Percentiles rank a stretch among this genome's conserved stretches.
These are phyloP conservation scores for Zaprionus obscuricornis DNA, from an alignment of 2,888 invertebrate genomes.

Conservation along the genomic window DNA sequence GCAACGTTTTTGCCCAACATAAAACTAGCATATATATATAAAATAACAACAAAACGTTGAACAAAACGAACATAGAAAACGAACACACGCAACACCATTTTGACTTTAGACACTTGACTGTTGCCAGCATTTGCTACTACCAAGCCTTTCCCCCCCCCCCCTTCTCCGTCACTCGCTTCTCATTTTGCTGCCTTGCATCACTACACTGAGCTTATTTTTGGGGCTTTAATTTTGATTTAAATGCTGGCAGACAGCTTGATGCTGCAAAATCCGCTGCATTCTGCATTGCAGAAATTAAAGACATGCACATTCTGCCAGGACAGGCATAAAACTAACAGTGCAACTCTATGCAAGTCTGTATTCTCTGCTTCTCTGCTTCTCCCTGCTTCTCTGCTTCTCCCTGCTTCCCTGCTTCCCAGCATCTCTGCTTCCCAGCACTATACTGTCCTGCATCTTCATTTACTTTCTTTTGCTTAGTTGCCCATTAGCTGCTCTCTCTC, in stretches of 20 bases:
- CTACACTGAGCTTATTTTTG: constrained; percentile 70
- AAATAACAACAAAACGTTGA: constrained; percentile 2
- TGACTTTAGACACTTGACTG: constrained; percentile 65
- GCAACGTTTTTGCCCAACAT: constrained; percentile 40
- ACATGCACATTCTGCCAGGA: constrained; percentile 42
- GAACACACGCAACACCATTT: no score
- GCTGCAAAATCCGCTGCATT: constrained; percentile 52
- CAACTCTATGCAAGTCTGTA: no score
- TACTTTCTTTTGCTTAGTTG: not conserved
- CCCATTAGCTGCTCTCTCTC: not conserved
- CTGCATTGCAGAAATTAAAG: constrained; percentile 55
- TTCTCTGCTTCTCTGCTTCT: no score
- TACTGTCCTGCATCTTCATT: no score
- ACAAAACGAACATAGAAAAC: not conserved
- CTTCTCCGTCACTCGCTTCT: no score
- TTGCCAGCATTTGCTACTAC: constrained; percentile 18
- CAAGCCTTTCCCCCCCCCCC: not conserved
- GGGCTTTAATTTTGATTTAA: constrained; percentile 76
- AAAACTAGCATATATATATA: constrained; percentile 14
- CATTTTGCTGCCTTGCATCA: constrained; percentile 1
- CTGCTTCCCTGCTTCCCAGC: no score
- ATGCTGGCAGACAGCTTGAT: constrained; percentile 67
- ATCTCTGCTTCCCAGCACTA: no score
- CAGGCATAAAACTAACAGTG: constrained; percentile 33
- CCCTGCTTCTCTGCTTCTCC: no score